Evolutionary conservation across 1,140 invertebrate genomes (phyloP), one percentile per base, ranked within the genome.

Genomic region (Vanessa atalanta): DNA sequence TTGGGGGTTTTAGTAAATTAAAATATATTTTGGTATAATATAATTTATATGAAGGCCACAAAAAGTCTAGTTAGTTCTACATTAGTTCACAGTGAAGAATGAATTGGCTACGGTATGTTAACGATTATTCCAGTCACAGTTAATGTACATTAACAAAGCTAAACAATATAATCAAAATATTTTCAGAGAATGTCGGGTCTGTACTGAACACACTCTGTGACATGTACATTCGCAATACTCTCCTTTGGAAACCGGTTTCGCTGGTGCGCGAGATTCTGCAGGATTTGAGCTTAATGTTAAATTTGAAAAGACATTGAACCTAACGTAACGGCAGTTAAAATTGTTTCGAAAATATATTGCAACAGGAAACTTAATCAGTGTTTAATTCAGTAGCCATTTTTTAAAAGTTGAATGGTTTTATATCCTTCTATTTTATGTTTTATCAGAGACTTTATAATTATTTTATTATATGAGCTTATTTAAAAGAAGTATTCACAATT

Each of bases 231-330:
- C 67, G 20, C 53, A 70, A 51, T 63, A 64, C 53, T 63, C 60
- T 57, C 68, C 61, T 57, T 66, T 51, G 16, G 12, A 66, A 77
- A 73, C 76, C 72, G 76, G 75, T 76, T 67, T 37, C 64, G 57
- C 37, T 51, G 37, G 60, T 48, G 37, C 16, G 16, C 47, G 53
- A 26, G 31, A 53, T 68, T 73, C 72, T 73, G 74, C 48, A 48
- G 70, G 51, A 61, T 71, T 70, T 68, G 70, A 65, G 76, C 69
- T 71, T 71, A 70, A 74, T 74, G 63, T 72, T 63, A 43, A 43
- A 68, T 70, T 74, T 73, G 73, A 65, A 73, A 73, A 77, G 76
- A 74, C 76, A 74, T 77, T 77, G 76, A 77, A 77, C 76, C 72
- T 74, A 71, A 74, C 65, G 57, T 77, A 77, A 77, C 76, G 76